These are phyloP conservation scores for Sebastes minor DNA, from an alignment of 2,797 vertebrate species.

Conservation along the genomic window DNA sequence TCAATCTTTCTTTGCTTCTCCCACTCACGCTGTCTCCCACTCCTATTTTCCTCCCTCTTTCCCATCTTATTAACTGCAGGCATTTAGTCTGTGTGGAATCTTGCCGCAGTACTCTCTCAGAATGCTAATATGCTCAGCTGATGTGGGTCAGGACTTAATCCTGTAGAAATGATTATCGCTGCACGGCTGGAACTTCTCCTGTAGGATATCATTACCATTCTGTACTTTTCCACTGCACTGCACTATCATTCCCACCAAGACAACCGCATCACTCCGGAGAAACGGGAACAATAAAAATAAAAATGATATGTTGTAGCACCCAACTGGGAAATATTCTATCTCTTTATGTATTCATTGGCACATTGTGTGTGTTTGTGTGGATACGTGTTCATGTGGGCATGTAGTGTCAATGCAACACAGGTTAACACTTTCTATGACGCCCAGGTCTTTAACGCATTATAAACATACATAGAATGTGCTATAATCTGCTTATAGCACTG, in stretches of 20 bases:
- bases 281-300: constrained; percentile 51
- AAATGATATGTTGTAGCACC: constrained; percentile 34
- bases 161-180: constrained; percentile 81
- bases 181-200: constrained; percentile 76
- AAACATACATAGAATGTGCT: not conserved
- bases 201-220: constrained; percentile 77
- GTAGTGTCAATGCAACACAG: not conserved
- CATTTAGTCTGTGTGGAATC: constrained; percentile 67
- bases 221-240: constrained; percentile 66
- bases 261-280: constrained; percentile 50
- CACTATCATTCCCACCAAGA: constrained; percentile 49
- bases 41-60: constrained; percentile 45
- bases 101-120: constrained; percentile 67
- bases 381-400: not conserved
- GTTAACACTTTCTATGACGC: not conserved
- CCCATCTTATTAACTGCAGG: constrained; percentile 59
- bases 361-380: not conserved
- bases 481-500: not conserved
- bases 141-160: constrained; percentile 83
- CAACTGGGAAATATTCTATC: constrained; percentile 18
- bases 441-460: not conserved
- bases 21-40: constrained; percentile 28
- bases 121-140: constrained; percentile 78
- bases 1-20: constrained; percentile 42
- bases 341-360: constrained; percentile 13